Evolutionary conservation across 2,888 invertebrate species (phyloP).

Genomic region (Ophion costatus): DNA sequence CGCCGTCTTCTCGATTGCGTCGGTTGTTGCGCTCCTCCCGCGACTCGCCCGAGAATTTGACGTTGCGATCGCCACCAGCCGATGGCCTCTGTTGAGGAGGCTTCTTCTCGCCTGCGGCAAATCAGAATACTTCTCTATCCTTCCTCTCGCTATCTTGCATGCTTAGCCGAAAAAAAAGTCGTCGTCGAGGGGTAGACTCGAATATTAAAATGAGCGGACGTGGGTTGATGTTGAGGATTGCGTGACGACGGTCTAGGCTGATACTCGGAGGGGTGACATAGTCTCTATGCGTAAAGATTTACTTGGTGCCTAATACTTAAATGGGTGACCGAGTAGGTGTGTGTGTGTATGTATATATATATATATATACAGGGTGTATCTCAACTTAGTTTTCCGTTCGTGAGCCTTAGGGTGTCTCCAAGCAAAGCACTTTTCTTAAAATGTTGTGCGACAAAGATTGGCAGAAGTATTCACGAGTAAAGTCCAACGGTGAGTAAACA

Average conservation of each 20-base stretch:
- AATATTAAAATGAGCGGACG: no score
- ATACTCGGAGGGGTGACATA: background rate
- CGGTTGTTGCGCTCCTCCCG: slow-evolving; percentile 90
- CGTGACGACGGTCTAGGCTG: background rate
- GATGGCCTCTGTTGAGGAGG: slow-evolving; percentile 77
- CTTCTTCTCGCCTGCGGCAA: slow-evolving; percentile 83
- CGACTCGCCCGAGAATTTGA: slow-evolving; percentile 85
- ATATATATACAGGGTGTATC: no score
- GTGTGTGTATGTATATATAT: background rate
- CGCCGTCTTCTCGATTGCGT: slow-evolving; percentile 86
- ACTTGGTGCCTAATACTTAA: background rate
- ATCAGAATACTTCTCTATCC: background rate
- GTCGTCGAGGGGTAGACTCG: no score
- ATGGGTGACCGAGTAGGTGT: background rate
- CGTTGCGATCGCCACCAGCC: slow-evolving; percentile 82
- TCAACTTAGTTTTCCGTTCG: no score
- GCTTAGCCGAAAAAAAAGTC: no score
- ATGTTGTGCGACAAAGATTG: no score
- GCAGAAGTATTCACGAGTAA: no score
- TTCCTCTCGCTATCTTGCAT: background rate
- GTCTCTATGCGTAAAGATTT: background rate
- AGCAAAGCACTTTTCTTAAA: no score
- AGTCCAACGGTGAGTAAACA: no score
- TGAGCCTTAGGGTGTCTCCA: no score
- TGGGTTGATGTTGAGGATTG: no score